A percentile compares a stretch with the other conserved stretches of the same genome.
Conservation (phyloP, 2,888 invertebrate species). For the Cataglyphis albicans region DNA sequence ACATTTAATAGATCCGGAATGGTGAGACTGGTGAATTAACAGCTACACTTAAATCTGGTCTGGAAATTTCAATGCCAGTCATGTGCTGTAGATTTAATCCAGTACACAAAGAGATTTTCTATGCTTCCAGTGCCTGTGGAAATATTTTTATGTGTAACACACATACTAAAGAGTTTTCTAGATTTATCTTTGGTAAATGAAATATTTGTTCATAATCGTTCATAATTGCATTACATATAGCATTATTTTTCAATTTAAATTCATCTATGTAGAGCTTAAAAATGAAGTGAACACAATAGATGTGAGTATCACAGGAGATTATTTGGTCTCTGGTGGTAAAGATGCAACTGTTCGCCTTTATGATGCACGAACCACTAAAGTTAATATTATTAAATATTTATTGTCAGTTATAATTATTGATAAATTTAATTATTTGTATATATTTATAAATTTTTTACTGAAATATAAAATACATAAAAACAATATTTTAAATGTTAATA, state of each 20-base stretch:
- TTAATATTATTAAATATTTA: conserved; percentile 62
- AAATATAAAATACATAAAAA: background rate
- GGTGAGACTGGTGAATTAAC: conserved; percentile 76
- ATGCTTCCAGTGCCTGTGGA: conserved; percentile 82
- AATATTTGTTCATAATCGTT: too few species aligned
- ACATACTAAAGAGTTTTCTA: conserved; percentile 72
- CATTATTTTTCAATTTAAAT: background rate
- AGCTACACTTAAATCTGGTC: conserved; percentile 74
- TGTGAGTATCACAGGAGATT: conserved; percentile 75
- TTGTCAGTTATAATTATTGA: background rate
- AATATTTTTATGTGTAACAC: conserved; percentile 80
- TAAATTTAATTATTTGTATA: conserved; percentile 4
- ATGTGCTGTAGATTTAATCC: conserved; percentile 82
- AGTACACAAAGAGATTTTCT: conserved; percentile 74
- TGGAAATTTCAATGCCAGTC: conserved; percentile 78
- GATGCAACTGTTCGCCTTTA: conserved; percentile 84
- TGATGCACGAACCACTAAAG: conserved; percentile 81
- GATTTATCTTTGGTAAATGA: conserved; percentile 78
- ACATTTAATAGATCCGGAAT: conserved; percentile 76
- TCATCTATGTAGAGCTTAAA: conserved; percentile 76
- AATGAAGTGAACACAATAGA: conserved; percentile 85
- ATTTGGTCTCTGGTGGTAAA: conserved; percentile 83
- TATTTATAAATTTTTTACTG: background rate
- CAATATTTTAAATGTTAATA: background rate
- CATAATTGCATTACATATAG: background rate